phyloP scores from a whole-genome alignment of 2,797 vertebrate species.

The Lithobates sylvaticus region DNA sequence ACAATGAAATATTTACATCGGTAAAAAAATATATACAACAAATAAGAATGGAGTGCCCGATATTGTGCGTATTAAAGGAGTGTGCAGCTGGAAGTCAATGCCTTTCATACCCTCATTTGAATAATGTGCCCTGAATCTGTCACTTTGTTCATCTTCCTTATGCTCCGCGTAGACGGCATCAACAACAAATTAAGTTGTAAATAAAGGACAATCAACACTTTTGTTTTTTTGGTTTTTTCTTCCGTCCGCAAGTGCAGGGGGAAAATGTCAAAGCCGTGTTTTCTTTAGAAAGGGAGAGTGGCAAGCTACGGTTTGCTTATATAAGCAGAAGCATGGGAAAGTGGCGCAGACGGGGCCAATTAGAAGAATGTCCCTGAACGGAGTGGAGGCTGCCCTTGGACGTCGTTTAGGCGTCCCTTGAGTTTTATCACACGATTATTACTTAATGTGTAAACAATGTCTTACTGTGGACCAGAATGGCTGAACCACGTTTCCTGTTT shows the following conservation, averaged over 20 bases:
- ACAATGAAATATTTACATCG: constrained; percentile 79
- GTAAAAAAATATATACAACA: constrained; percentile 30
- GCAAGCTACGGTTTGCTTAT: constrained; percentile 78
- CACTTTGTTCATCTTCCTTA: constrained; percentile 92
- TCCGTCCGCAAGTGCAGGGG: constrained; percentile 78
- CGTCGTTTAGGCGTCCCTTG: constrained; percentile 16
- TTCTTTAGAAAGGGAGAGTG: constrained; percentile 74
- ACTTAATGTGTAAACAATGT: constrained; percentile 32
- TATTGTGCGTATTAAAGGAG: constrained; percentile 82
- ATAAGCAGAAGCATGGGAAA: constrained; percentile 73
- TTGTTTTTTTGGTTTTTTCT: constrained; percentile 76
- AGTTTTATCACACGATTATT: constrained; percentile 33
- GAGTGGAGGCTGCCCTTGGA: constrained; percentile 4
- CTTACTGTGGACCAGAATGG: not conserved
- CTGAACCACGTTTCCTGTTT: not conserved
- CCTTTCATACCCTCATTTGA: constrained; percentile 95
- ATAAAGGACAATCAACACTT: constrained; percentile 90
- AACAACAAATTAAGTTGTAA: constrained; percentile 93
- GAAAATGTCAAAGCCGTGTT: constrained; percentile 80
- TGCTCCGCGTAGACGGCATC: constrained; percentile 90
- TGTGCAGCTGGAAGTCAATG: constrained; percentile 90
- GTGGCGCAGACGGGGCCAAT: constrained; percentile 74
- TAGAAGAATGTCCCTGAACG: constrained; percentile 65
- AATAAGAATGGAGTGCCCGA: constrained; percentile 78
- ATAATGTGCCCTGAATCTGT: constrained; percentile 99